Evolutionary conservation across 2,888 invertebrate species (phyloP).

Genomic region (Vanessa cardui): DNA sequence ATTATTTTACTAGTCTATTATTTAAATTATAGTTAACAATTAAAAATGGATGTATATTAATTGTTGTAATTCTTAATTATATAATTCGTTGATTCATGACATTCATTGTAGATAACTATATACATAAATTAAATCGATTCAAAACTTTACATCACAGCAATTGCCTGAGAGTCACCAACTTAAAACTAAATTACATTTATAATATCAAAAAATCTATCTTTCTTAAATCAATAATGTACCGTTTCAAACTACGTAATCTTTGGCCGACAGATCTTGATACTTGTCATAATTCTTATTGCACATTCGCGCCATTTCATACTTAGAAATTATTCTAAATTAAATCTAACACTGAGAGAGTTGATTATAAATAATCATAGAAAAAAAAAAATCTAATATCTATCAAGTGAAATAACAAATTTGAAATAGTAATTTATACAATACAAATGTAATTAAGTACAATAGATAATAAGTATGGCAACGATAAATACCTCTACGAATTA

Average conservation of each 20-base stretch:
- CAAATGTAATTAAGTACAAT: constrained; percentile 72
- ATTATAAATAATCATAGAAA: constrained; percentile 38
- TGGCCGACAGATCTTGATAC: constrained; percentile 77
- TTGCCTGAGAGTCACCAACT: constrained; percentile 77
- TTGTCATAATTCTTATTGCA: constrained; percentile 66
- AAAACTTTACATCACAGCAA: constrained; percentile 77
- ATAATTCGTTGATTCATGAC: constrained; percentile 29
- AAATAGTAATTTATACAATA: constrained; percentile 37
- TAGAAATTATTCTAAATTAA: constrained; percentile 40
- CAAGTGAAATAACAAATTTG: constrained; percentile 23
- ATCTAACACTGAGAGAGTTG: constrained; percentile 49
- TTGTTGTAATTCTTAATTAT: constrained; percentile 20
- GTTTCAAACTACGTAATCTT: constrained; percentile 67
- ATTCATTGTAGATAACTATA: constrained; percentile 49
- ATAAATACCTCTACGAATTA: constrained; percentile 49
- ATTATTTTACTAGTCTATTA: neutral
- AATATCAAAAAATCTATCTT: constrained; percentile 33
- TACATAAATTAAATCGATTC: constrained; percentile 47
- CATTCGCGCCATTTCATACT: constrained; percentile 55
- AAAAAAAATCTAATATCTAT: constrained; percentile 20
- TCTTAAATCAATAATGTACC: constrained; percentile 48
- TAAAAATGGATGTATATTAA: neutral
- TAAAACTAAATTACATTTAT: constrained; percentile 53
- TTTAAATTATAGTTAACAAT: constrained; percentile 10
- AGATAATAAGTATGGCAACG: constrained; percentile 75